Conservation (phyloP, 64 coral and sea anemone species). For the Montipora capricornis region DNA sequence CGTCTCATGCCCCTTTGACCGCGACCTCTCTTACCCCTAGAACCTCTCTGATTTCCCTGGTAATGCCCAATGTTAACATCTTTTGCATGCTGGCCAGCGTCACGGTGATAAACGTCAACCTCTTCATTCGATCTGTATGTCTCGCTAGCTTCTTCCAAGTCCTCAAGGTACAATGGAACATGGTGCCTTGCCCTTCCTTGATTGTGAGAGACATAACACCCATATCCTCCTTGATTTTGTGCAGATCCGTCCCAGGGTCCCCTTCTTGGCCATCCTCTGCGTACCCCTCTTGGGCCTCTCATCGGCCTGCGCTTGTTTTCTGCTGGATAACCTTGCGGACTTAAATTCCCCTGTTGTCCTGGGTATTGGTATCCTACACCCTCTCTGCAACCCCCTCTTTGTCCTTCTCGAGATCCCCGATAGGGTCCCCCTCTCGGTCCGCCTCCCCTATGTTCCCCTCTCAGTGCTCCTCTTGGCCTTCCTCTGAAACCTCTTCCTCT, state of each 20-base stretch:
- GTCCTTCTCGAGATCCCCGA: neutral
- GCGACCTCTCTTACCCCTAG: too few relatives aligned
- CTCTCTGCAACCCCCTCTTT: neutral
- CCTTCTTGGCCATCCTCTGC: neutral
- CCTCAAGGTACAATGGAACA: neutral
- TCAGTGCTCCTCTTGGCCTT: neutral
- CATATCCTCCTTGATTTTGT: neutral
- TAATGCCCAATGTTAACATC: neutral
- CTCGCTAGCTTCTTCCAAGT: neutral
- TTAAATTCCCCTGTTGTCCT: neutral
- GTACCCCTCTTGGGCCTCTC: neutral
- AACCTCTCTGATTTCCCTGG: too few relatives aligned
- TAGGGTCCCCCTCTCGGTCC: neutral
- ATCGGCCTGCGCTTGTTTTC: neutral
- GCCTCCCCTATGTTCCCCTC: neutral
- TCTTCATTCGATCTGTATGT: neutral
- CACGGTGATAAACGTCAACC: too few relatives aligned
- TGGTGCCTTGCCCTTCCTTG: neutral
- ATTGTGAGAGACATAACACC: neutral
- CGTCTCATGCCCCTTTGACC: too few relatives aligned
- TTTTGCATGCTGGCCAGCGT: neutral
- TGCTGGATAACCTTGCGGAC: neutral
- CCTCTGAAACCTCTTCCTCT: neutral
- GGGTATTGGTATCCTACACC: neutral
- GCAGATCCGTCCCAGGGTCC: neutral